Conservation (phyloP, 2,797 vertebrate genomes). For the Squalus acanthias region DNA sequence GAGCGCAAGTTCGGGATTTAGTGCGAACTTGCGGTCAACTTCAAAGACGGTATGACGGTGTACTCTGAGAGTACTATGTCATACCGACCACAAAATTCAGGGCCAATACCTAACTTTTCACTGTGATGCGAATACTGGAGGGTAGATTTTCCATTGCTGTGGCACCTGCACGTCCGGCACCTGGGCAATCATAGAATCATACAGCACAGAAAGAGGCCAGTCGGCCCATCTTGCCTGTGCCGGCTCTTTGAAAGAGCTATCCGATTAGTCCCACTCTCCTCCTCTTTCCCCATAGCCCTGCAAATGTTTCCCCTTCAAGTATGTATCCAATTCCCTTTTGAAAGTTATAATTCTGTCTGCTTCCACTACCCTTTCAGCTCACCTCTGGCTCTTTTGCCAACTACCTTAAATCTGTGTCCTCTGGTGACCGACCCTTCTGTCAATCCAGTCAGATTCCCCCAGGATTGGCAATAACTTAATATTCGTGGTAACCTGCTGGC, state of each 20-base stretch:
- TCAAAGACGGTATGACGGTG: too few species aligned
- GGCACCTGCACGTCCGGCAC: not conserved
- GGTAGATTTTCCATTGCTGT: not conserved
- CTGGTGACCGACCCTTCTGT: too few species aligned
- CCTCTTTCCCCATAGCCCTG: not conserved
- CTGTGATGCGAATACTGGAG: not conserved
- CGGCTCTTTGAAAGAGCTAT: not conserved
- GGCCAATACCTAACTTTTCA: not conserved
- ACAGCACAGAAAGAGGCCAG: not conserved
- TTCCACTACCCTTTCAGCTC: not conserved
- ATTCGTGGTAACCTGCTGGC: too few species aligned
- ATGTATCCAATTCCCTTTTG: not conserved
- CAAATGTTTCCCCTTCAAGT: not conserved
- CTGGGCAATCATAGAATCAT: not conserved
- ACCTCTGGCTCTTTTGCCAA: not conserved
- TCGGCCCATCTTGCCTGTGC: not conserved
- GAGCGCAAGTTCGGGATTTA: too few species aligned
- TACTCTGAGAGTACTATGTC: too few species aligned
- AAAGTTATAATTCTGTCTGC: too few species aligned
- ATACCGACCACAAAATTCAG: too few species aligned
- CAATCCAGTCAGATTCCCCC: too few species aligned
- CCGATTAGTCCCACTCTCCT: not conserved
- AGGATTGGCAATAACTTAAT: too few species aligned
- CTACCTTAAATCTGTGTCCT: too few species aligned
- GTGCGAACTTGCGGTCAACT: too few species aligned